Evolutionary conservation across 2,113 vertebrate genomes (phyloP).

Genomic region (Muntiacus reevesi): DNA sequence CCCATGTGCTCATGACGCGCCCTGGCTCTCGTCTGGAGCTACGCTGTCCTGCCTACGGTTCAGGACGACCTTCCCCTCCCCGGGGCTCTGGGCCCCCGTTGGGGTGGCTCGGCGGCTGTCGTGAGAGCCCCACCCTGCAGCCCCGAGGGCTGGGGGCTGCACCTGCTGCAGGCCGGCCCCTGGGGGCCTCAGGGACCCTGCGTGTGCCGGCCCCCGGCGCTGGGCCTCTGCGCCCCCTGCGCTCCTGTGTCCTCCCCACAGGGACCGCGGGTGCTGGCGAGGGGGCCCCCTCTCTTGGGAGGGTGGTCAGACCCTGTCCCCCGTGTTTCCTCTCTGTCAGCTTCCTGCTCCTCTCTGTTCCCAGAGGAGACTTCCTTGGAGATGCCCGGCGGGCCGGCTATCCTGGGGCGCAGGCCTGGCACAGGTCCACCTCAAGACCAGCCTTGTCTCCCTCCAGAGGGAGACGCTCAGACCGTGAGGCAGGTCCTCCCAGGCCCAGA

Average conservation of each 20-base stretch:
- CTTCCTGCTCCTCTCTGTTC: background rate
- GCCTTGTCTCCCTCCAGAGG: background rate
- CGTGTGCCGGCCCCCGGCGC: rapidly evolving
- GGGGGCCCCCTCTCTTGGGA: background rate
- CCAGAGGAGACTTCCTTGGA: background rate
- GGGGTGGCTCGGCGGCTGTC: rapidly evolving
- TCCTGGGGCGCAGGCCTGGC: background rate
- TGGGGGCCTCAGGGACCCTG: background rate
- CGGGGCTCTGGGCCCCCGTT: rapidly evolving
- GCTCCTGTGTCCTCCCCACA: background rate
- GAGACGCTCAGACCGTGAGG: background rate
- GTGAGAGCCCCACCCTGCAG: background rate
- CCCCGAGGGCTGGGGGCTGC: background rate
- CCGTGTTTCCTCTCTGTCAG: too few species aligned
- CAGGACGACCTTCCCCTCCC: background rate
- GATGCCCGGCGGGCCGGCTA: rapidly evolving
- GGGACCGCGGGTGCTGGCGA: background rate
- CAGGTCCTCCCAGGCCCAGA: background rate
- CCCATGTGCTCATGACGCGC: rapidly evolving
- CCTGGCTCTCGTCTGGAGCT: background rate
- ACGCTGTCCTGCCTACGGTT: background rate
- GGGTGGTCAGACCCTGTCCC: background rate
- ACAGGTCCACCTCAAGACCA: background rate
- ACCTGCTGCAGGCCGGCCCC: background rate
- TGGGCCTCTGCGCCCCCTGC: background rate